Evolutionary conservation across 2,888 invertebrate species (phyloP), one percentile per base, ranked within the genome.

Genomic region (Eurytoma adleriae): DNA sequence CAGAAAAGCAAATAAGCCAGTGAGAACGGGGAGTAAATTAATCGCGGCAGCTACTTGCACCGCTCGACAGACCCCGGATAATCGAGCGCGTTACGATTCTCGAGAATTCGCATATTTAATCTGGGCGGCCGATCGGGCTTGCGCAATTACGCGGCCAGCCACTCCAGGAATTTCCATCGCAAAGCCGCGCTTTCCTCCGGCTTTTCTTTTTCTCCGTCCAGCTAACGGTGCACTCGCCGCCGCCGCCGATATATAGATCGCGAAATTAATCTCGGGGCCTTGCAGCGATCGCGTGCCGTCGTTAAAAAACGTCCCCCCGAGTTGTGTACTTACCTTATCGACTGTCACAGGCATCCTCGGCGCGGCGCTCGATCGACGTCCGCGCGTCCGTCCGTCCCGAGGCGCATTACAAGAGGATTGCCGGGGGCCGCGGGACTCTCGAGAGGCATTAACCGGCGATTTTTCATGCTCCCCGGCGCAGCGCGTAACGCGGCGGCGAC

Each of bases 311-410:
- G 16, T 50, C 14, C 12, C 30, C 52, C 10, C 2, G n/a, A n/a
- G 52, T n/a, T 78, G 71, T 78, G 77, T 70, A 71, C 70, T 78
- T 70, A 40, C 77, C 70, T 78, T 78, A 78, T 78, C 77, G 70
- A 68, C 70, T 56, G 59, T 12, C 64, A 12, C 75, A 75, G 57
- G 67, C 67, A 68, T 75, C 59, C 73, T 40, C 59, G n/a, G 7
- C 27, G 61, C n/a, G 24, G 14, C 27, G 20, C 54, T 56, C 50
- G 59, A 48, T 48, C 75, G 59, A 50, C 30, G 48, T 59, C 16
- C 50, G 50, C 59, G 14, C 14, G n/a, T 14, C 27, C n/a, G 40
- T 40, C 30, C 40, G 40, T 40, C 50, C 10, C 20, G 61, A 40
- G 40, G 40, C 40, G 61, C 59, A 71, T 71, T 71, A 71, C 69